Conservation (phyloP, 2,113 vertebrate genomes). For the Porphyrio hochstetteri region DNA sequence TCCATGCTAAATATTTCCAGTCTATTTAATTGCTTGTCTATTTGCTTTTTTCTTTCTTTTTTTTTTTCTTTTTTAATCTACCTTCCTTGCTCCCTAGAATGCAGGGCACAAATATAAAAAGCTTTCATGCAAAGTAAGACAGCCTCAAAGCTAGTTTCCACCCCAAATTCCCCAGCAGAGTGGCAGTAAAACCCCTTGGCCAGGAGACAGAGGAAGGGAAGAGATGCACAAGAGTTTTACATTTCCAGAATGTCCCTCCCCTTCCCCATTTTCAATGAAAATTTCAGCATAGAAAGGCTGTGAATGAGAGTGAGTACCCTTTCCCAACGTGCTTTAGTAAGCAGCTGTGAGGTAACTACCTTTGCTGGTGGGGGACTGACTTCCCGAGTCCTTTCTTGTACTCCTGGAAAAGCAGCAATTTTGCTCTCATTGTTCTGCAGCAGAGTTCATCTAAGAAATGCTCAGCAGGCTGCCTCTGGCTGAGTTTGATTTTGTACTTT, state of each 20-base stretch:
- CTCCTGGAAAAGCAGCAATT: not conserved
- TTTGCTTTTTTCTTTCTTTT: not conserved
- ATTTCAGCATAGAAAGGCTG: not conserved
- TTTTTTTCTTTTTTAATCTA: not conserved
- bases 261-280: not conserved
- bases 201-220: not conserved
- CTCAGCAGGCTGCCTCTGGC: not conserved
- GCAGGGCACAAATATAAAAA: not conserved
- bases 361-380: not conserved
- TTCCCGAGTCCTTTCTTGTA: not conserved
- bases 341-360: not conserved
- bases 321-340: not conserved
- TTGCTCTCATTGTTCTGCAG: not conserved
- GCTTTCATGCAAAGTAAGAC: not conserved
- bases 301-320: not conserved
- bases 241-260: not conserved
- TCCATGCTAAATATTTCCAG: not conserved
- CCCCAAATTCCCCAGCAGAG: not conserved
- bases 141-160: not conserved
- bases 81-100: not conserved
- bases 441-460: not conserved
- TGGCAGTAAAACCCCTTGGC: not conserved
- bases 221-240: not conserved
- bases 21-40: not conserved
- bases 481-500: conserved; percentile 1